Conservation (phyloP, 2,113 vertebrate genomes). For the Polypterus bichir region DNA sequence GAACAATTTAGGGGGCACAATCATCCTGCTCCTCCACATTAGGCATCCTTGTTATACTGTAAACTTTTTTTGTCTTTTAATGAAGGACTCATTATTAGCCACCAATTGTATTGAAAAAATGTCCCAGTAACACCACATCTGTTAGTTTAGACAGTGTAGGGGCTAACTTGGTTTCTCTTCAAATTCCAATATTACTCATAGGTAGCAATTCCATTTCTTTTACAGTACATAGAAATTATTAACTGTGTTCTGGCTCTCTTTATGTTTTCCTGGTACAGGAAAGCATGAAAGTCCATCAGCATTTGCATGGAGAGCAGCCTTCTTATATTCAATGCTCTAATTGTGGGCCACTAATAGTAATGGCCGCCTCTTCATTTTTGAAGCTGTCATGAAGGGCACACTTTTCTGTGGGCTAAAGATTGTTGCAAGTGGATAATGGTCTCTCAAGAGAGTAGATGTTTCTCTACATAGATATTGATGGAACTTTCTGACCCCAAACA, state of each 20-base stretch:
- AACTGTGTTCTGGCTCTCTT: background rate
- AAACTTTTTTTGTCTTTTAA: background rate
- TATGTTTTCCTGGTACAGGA: constrained; percentile 13
- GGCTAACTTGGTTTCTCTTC: background rate
- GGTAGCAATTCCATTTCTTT: background rate
- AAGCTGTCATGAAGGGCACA: constrained; percentile 22
- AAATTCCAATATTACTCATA: background rate
- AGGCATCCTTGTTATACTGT: constrained; percentile 7
- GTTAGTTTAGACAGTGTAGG: background rate
- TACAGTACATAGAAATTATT: background rate
- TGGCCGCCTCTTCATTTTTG: constrained; percentile 21
- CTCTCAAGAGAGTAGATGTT: constrained; percentile 25
- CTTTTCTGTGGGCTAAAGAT: constrained; percentile 18
- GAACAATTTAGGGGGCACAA: constrained; percentile 9
- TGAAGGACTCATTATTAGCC: background rate
- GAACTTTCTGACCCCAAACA: constrained; percentile 21
- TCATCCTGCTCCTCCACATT: constrained; percentile 9
- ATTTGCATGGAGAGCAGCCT: constrained; percentile 11
- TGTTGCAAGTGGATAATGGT: constrained; percentile 16
- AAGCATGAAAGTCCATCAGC: constrained; percentile 25
- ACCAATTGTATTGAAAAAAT: background rate
- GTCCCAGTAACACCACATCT: constrained; percentile 4
- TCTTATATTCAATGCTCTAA: constrained; percentile 25
- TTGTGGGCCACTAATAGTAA: constrained; percentile 22
- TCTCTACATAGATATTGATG: constrained; percentile 16